Evolutionary conservation across 2,113 vertebrate species (phyloP), one percentile per base, ranked within the genome.

Genomic region (Paramisgurnus dabryanus): DNA sequence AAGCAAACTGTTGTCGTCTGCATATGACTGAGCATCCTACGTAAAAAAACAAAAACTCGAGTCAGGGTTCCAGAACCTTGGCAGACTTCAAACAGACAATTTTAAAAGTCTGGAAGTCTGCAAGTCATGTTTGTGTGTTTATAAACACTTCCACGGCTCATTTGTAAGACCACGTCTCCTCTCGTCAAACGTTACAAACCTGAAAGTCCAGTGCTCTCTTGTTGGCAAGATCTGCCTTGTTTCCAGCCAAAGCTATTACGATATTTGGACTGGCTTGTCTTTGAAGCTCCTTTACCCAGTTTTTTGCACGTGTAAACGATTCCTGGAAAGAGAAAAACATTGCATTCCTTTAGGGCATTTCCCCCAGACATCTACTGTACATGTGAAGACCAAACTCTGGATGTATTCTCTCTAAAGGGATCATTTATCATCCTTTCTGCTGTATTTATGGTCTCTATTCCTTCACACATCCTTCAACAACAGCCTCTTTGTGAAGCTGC

Each of bases 281-380:
- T 92, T 99, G 98, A 87, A 99, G 95, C 90, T 99, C 98, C 91
- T 99, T 99, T 85, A 99, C 97, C 98, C 98, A 99, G 83, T 98
- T 99, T 94, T 99, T 99, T 39, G 97, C 97, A 93, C 97, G 96
- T 86, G 95, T 94, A 93, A 99, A 99, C 64, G 98, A 99, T 82
- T 99, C 98, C 98, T 99, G 91, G 82, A 94, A 92, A 82, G 15
- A 84, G 34, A 40, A 27, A n/a, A 50, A 60, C 5, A 75, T 34
- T 34, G 13, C 10, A 45, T 63, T 8, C 58, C 11, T 34, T 6
- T 69, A 6, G n/a, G 43, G 5, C n/a, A 58, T 6, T 12, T 67
- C 39, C 41, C 55, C 17, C 15, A 50, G 6, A 72, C 43, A 65
- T 64, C 8, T 18, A 43, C 27, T 34, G 27, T 34, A 34, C 57